These are phyloP conservation scores for Eurois occulta DNA, from an alignment of 2,888 invertebrate species.

Conservation along the genomic window DNA sequence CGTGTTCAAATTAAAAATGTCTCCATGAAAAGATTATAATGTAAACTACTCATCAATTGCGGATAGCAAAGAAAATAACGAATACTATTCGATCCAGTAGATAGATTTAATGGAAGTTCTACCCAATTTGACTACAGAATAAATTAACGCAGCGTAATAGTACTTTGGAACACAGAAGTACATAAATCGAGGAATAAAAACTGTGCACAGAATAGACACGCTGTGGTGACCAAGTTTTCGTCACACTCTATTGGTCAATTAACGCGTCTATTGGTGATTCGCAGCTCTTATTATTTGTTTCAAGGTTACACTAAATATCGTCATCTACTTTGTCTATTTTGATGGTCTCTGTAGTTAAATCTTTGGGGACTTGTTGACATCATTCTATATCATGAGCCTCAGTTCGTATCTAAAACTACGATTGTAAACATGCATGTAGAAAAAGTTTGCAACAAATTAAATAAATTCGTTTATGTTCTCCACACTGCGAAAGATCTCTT, in stretches of 20 bases:
- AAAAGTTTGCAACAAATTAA: no score
- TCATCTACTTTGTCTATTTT: slow-evolving; percentile 14
- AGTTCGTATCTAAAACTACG: no score
- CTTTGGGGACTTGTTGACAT: not conserved
- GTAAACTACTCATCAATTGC: not conserved
- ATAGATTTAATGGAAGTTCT: not conserved
- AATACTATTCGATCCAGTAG: not conserved
- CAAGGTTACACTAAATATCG: slow-evolving; percentile 44
- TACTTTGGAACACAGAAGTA: not conserved
- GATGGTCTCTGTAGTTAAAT: not conserved
- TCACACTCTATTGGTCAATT: slow-evolving; percentile 56
- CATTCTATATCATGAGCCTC: not conserved
- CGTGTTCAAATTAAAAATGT: not conserved
- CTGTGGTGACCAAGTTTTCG: slow-evolving; percentile 22
- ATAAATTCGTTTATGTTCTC: no score
- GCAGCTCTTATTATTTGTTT: slow-evolving; percentile 47
- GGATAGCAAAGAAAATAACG: not conserved
- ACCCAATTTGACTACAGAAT: not conserved
- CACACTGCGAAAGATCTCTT: no score
- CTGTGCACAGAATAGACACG: not conserved
- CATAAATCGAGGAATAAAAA: slow-evolving; percentile 11
- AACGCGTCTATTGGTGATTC: slow-evolving; percentile 50
- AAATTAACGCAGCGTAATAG: not conserved
- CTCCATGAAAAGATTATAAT: not conserved
- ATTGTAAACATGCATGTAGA: no score